Conservation (phyloP, 2,113 vertebrate species). For the Callipepla californica region DNA sequence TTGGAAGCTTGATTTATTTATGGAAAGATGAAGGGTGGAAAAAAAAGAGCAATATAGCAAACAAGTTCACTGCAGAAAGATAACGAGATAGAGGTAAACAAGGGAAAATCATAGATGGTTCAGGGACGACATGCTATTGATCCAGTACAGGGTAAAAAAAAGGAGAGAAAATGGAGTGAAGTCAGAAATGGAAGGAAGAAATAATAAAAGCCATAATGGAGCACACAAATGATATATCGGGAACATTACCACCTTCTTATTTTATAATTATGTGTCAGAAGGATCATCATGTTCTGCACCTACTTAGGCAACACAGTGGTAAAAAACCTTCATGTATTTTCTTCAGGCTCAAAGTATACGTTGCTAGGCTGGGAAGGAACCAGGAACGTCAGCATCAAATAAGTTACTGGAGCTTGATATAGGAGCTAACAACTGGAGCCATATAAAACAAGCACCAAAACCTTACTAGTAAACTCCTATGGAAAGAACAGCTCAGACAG, state of each 20-base stretch:
- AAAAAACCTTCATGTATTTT: conserved; percentile 35
- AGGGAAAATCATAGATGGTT: not conserved
- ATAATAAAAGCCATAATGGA: conserved; percentile 11
- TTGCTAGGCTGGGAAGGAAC: not conserved
- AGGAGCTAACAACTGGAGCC: conserved; percentile 5
- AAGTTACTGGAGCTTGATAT: conserved; percentile 10
- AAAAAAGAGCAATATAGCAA: not conserved
- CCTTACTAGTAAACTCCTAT: not conserved
- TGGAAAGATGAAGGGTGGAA: not conserved
- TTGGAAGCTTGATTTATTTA: not conserved
- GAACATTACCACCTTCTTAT: conserved; percentile 21
- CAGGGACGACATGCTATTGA: not conserved
- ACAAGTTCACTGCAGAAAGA: not conserved
- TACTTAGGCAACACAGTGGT: not conserved
- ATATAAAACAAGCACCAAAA: conserved; percentile 23
- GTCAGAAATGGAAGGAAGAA: conserved; percentile 21
- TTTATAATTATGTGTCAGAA: conserved; percentile 56
- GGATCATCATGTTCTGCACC: conserved; percentile 32
- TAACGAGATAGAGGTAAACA: not conserved
- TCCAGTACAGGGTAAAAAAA: not conserved
- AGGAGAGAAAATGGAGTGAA: not conserved
- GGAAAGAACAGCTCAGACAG: conserved; percentile 64
- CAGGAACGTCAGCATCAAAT: not conserved
- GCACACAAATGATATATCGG: not conserved
- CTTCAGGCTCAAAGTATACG: not conserved